A percentile compares a stretch with the other conserved stretches of the same genome.
phyloP scores from a whole-genome alignment of 2,113 vertebrate species.

The Rhinolophus ferrumequinum region DNA sequence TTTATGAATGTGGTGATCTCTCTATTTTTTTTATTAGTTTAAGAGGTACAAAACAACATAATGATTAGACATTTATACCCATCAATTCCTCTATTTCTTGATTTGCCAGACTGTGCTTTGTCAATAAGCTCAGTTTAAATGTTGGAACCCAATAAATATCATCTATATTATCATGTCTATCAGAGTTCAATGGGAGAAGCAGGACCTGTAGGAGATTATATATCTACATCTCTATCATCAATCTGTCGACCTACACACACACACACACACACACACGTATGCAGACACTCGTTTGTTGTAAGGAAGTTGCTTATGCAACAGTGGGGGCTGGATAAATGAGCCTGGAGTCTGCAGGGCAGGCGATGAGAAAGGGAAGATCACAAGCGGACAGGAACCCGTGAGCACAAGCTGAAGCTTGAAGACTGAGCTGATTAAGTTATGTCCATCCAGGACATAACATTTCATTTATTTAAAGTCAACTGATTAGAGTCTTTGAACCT shows the following conservation, averaged over 20 bases:
- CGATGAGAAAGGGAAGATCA: not conserved
- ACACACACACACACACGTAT: too few relatives aligned
- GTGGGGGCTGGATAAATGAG: not conserved
- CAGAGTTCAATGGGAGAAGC: not conserved
- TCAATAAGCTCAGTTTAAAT: not conserved
- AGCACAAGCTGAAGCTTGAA: not conserved
- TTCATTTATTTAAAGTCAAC: not conserved
- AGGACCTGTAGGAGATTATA: not conserved
- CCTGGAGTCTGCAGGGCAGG: not conserved
- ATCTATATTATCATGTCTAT: not conserved
- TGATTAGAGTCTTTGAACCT: not conserved
- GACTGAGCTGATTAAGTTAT: not conserved
- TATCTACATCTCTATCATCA: not conserved
- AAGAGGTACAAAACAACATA: too few relatives aligned
- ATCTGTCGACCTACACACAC: not conserved
- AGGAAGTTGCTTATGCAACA: not conserved
- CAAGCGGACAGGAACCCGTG: not conserved
- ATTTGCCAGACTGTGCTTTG: not conserved
- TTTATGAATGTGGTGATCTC: not conserved
- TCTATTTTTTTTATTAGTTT: not conserved
- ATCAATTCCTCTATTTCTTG: not conserved
- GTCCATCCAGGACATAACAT: not conserved
- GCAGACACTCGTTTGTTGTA: not conserved
- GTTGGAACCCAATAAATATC: not conserved
- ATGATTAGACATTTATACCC: too few relatives aligned